A percentile compares a stretch with the other conserved stretches of the same genome.
These are phyloP conservation scores for Aphelenchoides besseyi DNA, from an alignment of 1,140 invertebrate species.

Conservation along the genomic window DNA sequence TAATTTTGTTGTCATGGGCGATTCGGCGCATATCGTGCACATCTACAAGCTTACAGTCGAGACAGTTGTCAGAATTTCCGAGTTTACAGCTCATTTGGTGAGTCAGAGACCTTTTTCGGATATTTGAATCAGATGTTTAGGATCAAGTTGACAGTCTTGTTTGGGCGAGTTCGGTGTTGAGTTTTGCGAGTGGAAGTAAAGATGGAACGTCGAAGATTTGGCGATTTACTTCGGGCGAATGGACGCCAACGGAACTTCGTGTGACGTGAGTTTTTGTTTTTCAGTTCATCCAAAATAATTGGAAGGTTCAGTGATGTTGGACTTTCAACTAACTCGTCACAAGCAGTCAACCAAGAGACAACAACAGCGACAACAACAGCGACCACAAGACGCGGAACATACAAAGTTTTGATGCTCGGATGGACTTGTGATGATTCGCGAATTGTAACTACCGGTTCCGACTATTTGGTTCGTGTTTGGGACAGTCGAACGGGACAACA, in stretches of 20 bases:
- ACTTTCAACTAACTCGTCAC: conserved; percentile 15
- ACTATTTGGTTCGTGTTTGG: conserved; percentile 83
- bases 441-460: conserved; percentile 84
- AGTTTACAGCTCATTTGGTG: conserved; percentile 68
- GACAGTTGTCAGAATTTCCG: conserved; percentile 73
- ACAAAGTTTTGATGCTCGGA: conserved; percentile 88
- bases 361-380: too few relatives aligned
- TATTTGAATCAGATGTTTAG: conserved; percentile 49
- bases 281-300: conserved; percentile 24
- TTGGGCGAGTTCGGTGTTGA: conserved; percentile 74
- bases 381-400: conserved; percentile 68
- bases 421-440: conserved; percentile 84
- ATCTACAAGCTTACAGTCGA: conserved; percentile 79
- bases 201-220: conserved; percentile 92
- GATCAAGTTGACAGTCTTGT: conserved; percentile 93
- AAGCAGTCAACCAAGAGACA: neutral
- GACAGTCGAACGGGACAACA: conserved; percentile 69
- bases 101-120: neutral
- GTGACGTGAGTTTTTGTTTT: conserved; percentile 22
- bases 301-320: neutral
- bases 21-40: conserved; percentile 85
- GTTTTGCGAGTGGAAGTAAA: conserved; percentile 88
- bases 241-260: conserved; percentile 16
- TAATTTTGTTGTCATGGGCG: conserved; percentile 85
- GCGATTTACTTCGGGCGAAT: conserved; percentile 69